Evolutionary conservation across 2,888 invertebrate species (phyloP).

Genomic region (Pasiphila rectangulata): DNA sequence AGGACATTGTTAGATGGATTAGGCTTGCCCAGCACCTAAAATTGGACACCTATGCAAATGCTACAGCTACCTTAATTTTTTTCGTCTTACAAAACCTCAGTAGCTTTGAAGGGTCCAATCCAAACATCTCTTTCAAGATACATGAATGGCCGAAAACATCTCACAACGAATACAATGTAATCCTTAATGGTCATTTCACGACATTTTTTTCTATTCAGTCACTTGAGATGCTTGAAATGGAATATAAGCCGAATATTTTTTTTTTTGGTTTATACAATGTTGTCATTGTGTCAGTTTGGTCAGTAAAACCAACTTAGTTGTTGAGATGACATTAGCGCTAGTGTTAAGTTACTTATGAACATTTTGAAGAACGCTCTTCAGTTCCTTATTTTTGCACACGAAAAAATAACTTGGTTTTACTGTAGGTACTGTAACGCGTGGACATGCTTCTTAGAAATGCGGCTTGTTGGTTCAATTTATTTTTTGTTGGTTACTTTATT

Average conservation of each 20-base stretch:
- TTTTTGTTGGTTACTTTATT: slow-evolving; percentile 35
- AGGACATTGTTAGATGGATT: no score
- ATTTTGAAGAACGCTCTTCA: no score
- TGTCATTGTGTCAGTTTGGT: slow-evolving; percentile 45
- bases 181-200: slow-evolving; percentile 47
- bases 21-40: no score
- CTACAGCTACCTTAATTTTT: no score
- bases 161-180: slow-evolving; percentile 22
- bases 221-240: slow-evolving; percentile 49
- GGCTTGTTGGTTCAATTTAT: slow-evolving; percentile 40
- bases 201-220: slow-evolving; percentile 37
- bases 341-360: no score
- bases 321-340: no score
- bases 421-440: slow-evolving; percentile 34
- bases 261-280: slow-evolving; percentile 27
- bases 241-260: slow-evolving; percentile 39
- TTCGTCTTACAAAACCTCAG: no score
- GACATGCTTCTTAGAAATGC: slow-evolving; percentile 43
- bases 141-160: slow-evolving; percentile 24
- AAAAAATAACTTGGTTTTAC: no score
- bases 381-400: no score
- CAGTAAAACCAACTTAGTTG: no score
- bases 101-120: no score
- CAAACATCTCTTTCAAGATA: slow-evolving; percentile 14
- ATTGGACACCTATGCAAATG: no score